phyloP scores from a whole-genome alignment of 2,113 vertebrate species.

The Candoia aspera region DNA sequence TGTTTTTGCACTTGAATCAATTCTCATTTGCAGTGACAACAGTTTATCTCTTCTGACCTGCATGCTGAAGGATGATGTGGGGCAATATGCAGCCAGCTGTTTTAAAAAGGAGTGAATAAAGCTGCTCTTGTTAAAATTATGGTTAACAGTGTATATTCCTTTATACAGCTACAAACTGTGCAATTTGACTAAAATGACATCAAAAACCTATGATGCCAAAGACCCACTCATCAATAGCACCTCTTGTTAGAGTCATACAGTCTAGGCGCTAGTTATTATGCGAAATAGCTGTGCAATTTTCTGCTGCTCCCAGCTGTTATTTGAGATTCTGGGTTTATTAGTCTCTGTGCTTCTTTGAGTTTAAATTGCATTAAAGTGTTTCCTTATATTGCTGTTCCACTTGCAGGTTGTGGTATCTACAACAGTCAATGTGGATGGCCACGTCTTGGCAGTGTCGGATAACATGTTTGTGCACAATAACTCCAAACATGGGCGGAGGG shows the following conservation, averaged over 20 bases:
- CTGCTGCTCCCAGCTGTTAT: slow-evolving; percentile 80
- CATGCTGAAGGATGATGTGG: slow-evolving; percentile 76
- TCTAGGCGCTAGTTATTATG: slow-evolving; percentile 82
- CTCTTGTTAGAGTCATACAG: slow-evolving; percentile 80
- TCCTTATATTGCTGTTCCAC: slow-evolving; percentile 61
- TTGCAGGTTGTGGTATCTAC: slow-evolving; percentile 95
- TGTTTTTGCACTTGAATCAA: slow-evolving; percentile 58
- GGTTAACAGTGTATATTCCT: slow-evolving; percentile 76
- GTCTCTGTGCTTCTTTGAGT: slow-evolving; percentile 56
- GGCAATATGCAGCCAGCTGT: slow-evolving; percentile 78
- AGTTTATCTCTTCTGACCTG: slow-evolving; percentile 72
- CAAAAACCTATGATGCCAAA: slow-evolving; percentile 78
- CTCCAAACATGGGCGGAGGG: slow-evolving; percentile 91
- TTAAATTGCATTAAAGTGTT: slow-evolving; percentile 60
- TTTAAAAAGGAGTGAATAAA: slow-evolving; percentile 80
- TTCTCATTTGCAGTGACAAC: slow-evolving; percentile 76
- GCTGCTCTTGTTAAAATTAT: slow-evolving; percentile 81
- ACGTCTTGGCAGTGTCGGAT: slow-evolving; percentile 95
- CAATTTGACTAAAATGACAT: slow-evolving; percentile 82
- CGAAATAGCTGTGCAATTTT: slow-evolving; percentile 80
- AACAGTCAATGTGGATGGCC: slow-evolving; percentile 95
- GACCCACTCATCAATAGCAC: slow-evolving; percentile 78
- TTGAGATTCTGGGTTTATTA: slow-evolving; percentile 81
- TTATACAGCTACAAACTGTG: slow-evolving; percentile 76
- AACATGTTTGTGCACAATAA: slow-evolving; percentile 99